phyloP scores from a whole-genome alignment of 2,888 invertebrate genomes.

The Oithona nana region DNA sequence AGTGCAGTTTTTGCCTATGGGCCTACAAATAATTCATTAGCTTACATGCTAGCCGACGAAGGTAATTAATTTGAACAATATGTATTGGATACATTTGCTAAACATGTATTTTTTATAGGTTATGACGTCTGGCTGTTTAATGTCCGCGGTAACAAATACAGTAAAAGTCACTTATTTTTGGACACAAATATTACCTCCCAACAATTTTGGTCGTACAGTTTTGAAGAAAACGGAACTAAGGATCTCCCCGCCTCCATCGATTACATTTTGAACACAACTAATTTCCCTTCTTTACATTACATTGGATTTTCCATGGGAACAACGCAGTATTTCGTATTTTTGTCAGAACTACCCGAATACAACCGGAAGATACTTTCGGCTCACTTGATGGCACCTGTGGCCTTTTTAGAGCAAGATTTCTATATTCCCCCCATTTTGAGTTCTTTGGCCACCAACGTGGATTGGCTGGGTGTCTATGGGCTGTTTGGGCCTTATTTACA shows the following conservation, averaged over 20 bases:
- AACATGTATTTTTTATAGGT: too few relatives aligned
- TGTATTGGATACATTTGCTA: neutral
- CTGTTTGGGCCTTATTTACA: too few relatives aligned
- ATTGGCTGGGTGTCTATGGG: too few relatives aligned
- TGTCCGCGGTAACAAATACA: slow-evolving; percentile 9
- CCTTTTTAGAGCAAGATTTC: neutral
- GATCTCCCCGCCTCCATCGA: slow-evolving; percentile 1
- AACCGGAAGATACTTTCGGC: neutral
- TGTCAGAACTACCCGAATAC: neutral
- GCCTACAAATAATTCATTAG: neutral
- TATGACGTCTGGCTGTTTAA: slow-evolving; percentile 13
- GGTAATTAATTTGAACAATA: neutral
- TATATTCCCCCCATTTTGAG: too few relatives aligned
- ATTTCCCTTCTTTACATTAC: neutral
- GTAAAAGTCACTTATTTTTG: neutral
- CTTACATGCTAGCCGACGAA: neutral
- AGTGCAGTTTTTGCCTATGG: neutral
- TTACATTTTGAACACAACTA: neutral
- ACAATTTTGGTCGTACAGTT: slow-evolving; percentile 4
- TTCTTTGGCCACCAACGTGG: too few relatives aligned
- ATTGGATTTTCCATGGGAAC: slow-evolving; percentile 6
- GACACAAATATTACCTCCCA: neutral
- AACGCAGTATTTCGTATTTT: neutral
- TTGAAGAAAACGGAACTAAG: neutral
- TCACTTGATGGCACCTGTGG: neutral